Percentiles rank a stretch among this genome's conserved stretches.
Evolutionary conservation across 2,113 vertebrate species (phyloP).

Genomic region (Pterophyllum scalare): DNA sequence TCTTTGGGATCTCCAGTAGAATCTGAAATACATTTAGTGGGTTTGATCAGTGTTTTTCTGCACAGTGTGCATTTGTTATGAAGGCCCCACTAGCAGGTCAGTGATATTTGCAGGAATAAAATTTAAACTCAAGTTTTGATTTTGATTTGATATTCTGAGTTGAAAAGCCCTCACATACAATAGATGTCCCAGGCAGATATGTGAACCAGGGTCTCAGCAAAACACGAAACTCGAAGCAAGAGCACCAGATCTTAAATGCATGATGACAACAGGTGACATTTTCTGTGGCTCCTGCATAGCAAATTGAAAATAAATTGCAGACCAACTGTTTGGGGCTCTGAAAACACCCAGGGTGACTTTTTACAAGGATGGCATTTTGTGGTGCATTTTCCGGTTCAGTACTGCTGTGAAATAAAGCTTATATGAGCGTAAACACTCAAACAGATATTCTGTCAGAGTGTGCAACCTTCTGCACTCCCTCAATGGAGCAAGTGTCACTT

Average conservation of each 20-base stretch:
- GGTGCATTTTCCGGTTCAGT: constrained; percentile 51
- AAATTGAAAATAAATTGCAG: constrained; percentile 44
- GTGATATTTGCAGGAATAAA: neutral
- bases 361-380: constrained; percentile 40
- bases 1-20: neutral
- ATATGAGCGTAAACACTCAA: constrained; percentile 39
- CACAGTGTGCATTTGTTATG: neutral
- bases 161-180: neutral
- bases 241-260: constrained; percentile 24
- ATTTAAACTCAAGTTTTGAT: constrained; percentile 1
- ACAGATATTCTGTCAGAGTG: constrained; percentile 26
- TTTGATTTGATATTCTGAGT: neutral
- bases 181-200: neutral
- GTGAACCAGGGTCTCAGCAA: neutral
- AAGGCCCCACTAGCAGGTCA: neutral
- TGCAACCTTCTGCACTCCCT: neutral
- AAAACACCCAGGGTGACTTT: constrained; percentile 34
- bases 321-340: constrained; percentile 38
- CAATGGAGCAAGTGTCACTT: constrained; percentile 22
- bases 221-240: neutral
- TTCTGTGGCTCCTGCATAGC: constrained; percentile 32
- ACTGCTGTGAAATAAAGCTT: constrained; percentile 37
- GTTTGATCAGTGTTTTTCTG: neutral
- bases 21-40: neutral
- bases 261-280: constrained; percentile 57